Base-by-base conservation (phyloP, 2,888 invertebrate species). In the Catocala sponsa region DNA sequence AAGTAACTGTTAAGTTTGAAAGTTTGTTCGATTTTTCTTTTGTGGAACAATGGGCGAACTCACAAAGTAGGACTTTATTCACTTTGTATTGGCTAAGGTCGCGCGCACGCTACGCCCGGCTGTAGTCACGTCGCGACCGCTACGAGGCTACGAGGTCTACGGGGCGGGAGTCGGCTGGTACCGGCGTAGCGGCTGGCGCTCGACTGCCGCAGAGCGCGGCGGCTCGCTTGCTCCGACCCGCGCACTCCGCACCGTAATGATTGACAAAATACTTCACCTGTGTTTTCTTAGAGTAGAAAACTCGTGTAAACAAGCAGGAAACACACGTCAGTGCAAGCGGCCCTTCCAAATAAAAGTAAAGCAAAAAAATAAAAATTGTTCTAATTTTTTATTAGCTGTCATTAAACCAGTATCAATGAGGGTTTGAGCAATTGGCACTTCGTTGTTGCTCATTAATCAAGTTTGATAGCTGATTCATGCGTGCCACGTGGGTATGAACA, bases 221-320 rank as follows among this genome's bases (percentile, higher is more conserved):
- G 68, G 68, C 60, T 65, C 63, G 68, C 68, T 70, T 66, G 76
- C 76, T 73, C 72, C 72, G 65, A 76, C 68, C 82, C 77, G 83
- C 82, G 82, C 82, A 80, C 81, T 81, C 81, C 83, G 78, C 82
- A 80, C 82, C 80, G 78, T 90, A 90, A 92, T 92, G 90, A 92
- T 92, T 92, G 88, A 91, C 88, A 91, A 87, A 91, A 89, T 89
- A 90, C 86, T 89, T 89, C 83, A 91, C 91, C 89, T 91, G 88
- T 87, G 83, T 88, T 89, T 91, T 88, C 84, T 88, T 88, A 79
- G 59, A 74, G 69, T 73, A 76, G 60, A 83, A 83, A 83, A 60
- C 73, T 78, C 65, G 53, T 72, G 70, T 81, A 84, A 87, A 87
- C 81, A 84, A 80, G 25, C 25, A 54, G 49, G 15, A 54, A 71